These are phyloP conservation scores for Rhadina sibilatrix DNA, from an alignment of 2,113 vertebrate species.

Conservation along the genomic window DNA sequence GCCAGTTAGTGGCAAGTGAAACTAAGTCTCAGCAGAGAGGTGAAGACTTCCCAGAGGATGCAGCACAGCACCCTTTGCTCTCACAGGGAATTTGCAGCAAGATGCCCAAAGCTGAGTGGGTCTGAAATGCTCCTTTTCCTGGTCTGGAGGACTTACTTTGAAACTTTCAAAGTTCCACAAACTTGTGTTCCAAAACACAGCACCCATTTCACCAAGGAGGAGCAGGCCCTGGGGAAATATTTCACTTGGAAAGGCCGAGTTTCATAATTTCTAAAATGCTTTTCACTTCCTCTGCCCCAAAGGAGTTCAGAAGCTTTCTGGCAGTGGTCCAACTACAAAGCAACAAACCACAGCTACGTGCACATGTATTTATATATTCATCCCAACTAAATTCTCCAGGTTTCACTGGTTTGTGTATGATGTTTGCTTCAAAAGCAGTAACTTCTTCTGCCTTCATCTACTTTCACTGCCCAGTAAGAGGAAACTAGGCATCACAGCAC, in stretches of 20 bases:
- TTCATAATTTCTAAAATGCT: background rate
- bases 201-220: background rate
- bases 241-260: background rate
- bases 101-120: background rate
- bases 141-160: background rate
- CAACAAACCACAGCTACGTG: background rate
- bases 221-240: background rate
- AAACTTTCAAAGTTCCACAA: background rate
- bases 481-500: background rate
- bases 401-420: background rate
- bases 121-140: background rate
- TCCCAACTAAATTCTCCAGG: background rate
- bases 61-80: background rate
- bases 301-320: background rate
- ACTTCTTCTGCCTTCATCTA: background rate
- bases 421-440: background rate
- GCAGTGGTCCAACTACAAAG: background rate
- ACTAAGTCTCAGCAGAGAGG: background rate
- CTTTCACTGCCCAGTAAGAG: background rate
- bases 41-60: background rate
- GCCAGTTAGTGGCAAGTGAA: background rate
- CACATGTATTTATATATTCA: background rate
- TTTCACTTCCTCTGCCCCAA: background rate
- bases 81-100: background rate
- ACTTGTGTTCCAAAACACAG: background rate